Evolutionary conservation across 2,888 invertebrate genomes (phyloP).

Genomic region (Lapara coniferarum): DNA sequence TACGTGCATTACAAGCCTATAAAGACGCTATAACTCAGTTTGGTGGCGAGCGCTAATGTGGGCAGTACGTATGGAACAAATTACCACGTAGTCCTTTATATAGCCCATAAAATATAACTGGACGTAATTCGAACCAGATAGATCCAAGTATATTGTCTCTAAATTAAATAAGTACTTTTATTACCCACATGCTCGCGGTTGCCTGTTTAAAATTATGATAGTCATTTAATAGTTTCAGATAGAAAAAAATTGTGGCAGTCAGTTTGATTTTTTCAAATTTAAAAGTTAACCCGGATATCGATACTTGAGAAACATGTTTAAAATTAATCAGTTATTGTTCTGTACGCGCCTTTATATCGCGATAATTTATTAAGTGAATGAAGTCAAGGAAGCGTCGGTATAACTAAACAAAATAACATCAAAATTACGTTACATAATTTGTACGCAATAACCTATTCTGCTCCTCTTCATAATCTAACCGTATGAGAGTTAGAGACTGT

Average conservation of each 20-base stretch:
- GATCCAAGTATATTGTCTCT: constrained; percentile 11
- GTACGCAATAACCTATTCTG: background rate
- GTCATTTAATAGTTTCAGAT: background rate
- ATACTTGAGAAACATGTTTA: no score
- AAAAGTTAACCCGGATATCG: background rate
- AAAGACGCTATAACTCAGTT: background rate
- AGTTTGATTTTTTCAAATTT: background rate
- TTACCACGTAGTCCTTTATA: constrained; percentile 15
- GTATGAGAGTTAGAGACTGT: background rate
- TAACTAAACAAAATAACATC: background rate
- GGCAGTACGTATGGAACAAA: constrained; percentile 15
- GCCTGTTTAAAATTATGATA: constrained; percentile 11
- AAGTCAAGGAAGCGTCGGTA: background rate
- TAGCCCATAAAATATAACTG: constrained; percentile 14
- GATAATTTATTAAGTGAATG: background rate
- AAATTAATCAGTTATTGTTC: background rate
- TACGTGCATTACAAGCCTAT: background rate
- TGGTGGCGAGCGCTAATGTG: constrained; percentile 14
- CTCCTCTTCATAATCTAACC: background rate
- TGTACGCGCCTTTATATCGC: background rate
- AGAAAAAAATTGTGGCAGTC: background rate
- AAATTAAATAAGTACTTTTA: constrained; percentile 29
- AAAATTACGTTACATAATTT: constrained; percentile 1
- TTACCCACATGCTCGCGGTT: background rate
- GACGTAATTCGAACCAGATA: constrained; percentile 3